phyloP scores from a whole-genome alignment of 2,888 invertebrate species.

The Anarsia innoxiella region DNA sequence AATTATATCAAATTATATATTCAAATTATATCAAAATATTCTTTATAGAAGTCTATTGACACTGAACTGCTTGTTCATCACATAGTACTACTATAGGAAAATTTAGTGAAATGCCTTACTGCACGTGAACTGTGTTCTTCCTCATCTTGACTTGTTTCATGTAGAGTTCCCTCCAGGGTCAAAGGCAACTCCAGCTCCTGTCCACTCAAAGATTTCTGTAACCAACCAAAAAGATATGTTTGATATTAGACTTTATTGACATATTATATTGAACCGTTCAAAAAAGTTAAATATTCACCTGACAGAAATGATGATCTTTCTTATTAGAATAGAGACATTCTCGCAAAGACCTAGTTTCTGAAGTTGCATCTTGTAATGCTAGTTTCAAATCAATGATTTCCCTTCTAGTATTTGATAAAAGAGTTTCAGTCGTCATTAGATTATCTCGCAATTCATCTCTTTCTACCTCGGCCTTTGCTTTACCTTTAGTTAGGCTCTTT shows the following conservation, averaged over 20 bases:
- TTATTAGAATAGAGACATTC: conserved; percentile 22
- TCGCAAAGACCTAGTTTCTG: conserved; percentile 76
- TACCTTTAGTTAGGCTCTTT: conserved; percentile 64
- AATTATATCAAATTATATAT: not conserved
- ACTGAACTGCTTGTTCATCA: conserved; percentile 19
- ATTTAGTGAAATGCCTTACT: conserved; percentile 42
- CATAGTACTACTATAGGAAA: conserved; percentile 53
- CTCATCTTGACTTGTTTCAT: conserved; percentile 60
- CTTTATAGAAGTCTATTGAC: not conserved
- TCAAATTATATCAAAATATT: not conserved
- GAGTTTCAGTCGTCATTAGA: conserved; percentile 75
- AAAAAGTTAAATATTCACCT: not conserved
- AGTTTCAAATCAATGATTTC: conserved; percentile 78
- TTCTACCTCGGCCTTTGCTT: conserved; percentile 76
- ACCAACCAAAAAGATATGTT: no score
- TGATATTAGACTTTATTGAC: no score
- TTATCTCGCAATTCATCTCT: conserved; percentile 72
- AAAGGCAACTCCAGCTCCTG: conserved; percentile 52
- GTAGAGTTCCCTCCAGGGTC: conserved; percentile 52
- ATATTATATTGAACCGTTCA: not conserved
- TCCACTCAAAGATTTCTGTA: conserved; percentile 43
- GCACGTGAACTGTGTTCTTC: conserved; percentile 50
- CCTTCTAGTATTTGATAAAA: conserved; percentile 80
- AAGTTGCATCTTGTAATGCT: conserved; percentile 78
- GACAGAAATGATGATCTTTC: not conserved